phyloP scores from a whole-genome alignment of 2,888 invertebrate species.

The Archaeoteleia sp. region DNA sequence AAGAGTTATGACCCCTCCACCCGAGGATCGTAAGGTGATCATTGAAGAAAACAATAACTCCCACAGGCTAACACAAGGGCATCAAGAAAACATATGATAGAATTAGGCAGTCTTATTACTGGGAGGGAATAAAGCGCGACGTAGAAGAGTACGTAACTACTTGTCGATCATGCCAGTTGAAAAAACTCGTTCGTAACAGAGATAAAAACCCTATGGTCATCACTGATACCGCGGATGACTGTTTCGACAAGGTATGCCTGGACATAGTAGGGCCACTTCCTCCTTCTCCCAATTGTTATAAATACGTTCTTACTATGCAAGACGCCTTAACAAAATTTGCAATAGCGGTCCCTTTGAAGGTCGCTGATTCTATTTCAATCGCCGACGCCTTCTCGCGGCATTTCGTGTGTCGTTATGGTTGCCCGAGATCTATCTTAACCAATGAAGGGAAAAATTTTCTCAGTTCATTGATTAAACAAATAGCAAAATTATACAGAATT shows the following conservation, averaged over 20 bases:
- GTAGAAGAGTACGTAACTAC: not conserved
- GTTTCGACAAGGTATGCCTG: constrained; percentile 3
- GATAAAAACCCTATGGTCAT: constrained; percentile 1
- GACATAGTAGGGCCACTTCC: constrained; percentile 10
- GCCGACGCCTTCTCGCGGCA: no score
- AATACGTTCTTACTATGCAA: constrained; percentile 3
- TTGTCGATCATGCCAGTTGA: constrained; percentile 8
- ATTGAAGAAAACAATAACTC: not conserved
- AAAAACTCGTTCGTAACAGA: constrained; percentile 5
- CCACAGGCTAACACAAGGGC: not conserved
- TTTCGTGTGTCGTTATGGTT: no score
- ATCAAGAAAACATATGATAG: not conserved
- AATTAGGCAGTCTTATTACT: not conserved
- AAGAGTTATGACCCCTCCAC: no score
- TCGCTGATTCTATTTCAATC: no score
- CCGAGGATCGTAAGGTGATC: no score
- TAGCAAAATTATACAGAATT: no score
- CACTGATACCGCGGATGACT: not conserved
- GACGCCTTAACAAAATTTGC: no score
- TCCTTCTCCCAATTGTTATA: not conserved
- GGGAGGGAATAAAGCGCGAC: constrained; percentile 4
- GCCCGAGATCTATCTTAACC: no score
- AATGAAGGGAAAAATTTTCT: no score
- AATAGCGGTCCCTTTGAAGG: no score
- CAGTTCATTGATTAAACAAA: no score